Base-by-base conservation (phyloP, 1,140 invertebrate genomes). In the Eriocheir sinensis region DNA sequence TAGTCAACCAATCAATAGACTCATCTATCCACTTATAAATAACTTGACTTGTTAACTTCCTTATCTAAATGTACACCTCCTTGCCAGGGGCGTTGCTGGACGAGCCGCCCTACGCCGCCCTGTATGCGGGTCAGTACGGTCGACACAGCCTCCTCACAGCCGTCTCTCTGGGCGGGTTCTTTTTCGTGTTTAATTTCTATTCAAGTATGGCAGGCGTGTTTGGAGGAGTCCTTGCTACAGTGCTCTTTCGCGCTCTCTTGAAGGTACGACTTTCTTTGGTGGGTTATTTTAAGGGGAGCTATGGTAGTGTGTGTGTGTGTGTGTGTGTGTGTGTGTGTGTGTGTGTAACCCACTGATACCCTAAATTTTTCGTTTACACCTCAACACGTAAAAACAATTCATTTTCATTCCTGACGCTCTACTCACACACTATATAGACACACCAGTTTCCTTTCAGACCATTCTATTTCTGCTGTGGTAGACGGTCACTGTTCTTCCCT, bases 131-230 rank as follows among this genome's bases (percentile, higher is more conserved):
- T 0, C 38, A 38, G 12, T 94, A 94, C n/a, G 93, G 93, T 0
- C 81, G 93, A 0, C 93, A 94, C 80, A 94, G 93, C 93, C 90
- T 94, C 41, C 93, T 94, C 15, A 94, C 93, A 34, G 44, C 80
- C 6, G 48, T 94, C n/a, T 94, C 93, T n/a, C 89, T 94, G 0
- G 93, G 93, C 0, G 93, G 89, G 34, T 94, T 92, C 79, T 92
- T 92, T 81, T 94, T 94, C 72, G 93, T 94, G 2, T 27, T 94
- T 27, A 94, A 94, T 89, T 92, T 86, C 81, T 94, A 94, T 36
- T 94, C 93, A 8, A 86, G 32, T 27, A 79, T 94, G 38, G 48
- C 90, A 2, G 93, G 79, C 6, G 44, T 53, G 12, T 81, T 38
- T 40, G 93, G 93, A 0, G 93, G 89, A 9, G 34, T 91, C 80